Conservation (phyloP, 2,113 vertebrate genomes). For the Anthoscopus minutus region DNA sequence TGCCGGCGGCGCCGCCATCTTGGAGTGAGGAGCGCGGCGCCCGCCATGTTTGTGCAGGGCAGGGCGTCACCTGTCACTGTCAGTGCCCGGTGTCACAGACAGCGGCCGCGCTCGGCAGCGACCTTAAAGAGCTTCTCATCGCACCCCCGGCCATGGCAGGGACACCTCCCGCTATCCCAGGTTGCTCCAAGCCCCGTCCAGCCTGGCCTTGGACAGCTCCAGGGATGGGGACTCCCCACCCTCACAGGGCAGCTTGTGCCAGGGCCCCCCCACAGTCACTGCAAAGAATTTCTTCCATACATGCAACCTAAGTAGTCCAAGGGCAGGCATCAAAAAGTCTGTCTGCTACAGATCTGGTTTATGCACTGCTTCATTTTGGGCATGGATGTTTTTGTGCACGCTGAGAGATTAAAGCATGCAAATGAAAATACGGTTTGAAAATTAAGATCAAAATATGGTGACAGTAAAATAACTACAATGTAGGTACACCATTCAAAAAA, state of each 20-base stretch:
- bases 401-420: not conserved
- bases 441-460: not conserved
- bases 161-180: accelerated
- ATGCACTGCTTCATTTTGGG: not conserved
- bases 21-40: not conserved
- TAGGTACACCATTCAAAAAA: not conserved
- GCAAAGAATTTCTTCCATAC: accelerated
- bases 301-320: not conserved
- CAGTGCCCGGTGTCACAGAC: accelerated
- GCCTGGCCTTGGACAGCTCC: accelerated
- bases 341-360: too few species aligned
- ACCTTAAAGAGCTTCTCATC: not conserved
- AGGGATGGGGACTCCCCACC: not conserved
- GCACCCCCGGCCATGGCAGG: not conserved
- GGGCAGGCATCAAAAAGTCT: not conserved
- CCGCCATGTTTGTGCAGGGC: conserved; percentile 56
- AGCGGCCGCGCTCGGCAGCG: not conserved
- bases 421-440: not conserved
- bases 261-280: accelerated
- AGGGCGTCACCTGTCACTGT: not conserved
- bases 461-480: not conserved
- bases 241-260: not conserved
- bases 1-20: not conserved
- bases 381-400: not conserved
- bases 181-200: accelerated